A percentile compares a stretch with the other conserved stretches of the same genome.
phyloP scores from a whole-genome alignment of 2,113 vertebrate genomes.

The Labrus mixtus region DNA sequence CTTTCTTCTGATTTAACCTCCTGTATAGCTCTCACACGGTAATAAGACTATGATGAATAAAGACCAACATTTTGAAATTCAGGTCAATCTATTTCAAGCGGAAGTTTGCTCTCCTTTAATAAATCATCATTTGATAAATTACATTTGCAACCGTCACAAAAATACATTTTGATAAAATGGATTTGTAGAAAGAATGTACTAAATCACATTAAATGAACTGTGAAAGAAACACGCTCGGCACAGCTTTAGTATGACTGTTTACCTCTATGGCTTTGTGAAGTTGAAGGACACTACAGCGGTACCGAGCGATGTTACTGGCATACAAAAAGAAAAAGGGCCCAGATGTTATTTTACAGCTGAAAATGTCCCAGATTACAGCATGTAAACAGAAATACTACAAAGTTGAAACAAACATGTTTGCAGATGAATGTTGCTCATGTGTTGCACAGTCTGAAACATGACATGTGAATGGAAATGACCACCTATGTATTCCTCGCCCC shows the following conservation, averaged over 20 bases:
- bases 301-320: constrained; percentile 28
- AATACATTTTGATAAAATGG: constrained; percentile 78
- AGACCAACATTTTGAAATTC: constrained; percentile 3
- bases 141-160: constrained; percentile 81
- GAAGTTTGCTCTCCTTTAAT: constrained; percentile 76
- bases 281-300: constrained; percentile 26
- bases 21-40: neutral
- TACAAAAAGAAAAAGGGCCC: constrained; percentile 9
- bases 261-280: constrained; percentile 18
- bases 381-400: constrained; percentile 41
- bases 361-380: constrained; percentile 38
- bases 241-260: constrained; percentile 21
- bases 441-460: constrained; percentile 15
- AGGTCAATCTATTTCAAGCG: constrained; percentile 2
- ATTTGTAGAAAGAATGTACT: constrained; percentile 76
- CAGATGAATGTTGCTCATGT: constrained; percentile 15
- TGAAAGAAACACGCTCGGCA: constrained; percentile 54
- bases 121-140: constrained; percentile 81
- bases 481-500: constrained; percentile 14
- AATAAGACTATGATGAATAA: neutral
- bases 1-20: constrained; percentile 3
- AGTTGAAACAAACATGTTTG: constrained; percentile 18
- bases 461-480: constrained; percentile 27
- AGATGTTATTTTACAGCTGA: constrained; percentile 4
- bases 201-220: constrained; percentile 61